Percentiles rank a stretch among this genome's conserved stretches.
phyloP scores from a whole-genome alignment of 2,797 vertebrate species.

The Parotocinclus haroldoi region DNA sequence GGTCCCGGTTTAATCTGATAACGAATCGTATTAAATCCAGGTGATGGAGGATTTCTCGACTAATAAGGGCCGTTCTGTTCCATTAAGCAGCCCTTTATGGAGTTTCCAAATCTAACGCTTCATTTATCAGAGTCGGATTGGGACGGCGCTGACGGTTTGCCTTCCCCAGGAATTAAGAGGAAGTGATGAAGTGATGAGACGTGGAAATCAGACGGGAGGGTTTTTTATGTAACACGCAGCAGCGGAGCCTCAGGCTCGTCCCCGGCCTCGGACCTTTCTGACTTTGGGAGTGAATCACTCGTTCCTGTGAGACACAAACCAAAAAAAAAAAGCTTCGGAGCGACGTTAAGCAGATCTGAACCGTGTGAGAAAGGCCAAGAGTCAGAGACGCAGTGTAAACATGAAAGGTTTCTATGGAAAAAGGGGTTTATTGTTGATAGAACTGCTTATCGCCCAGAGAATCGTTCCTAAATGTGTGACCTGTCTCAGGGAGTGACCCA shows the following conservation, averaged over 20 bases:
- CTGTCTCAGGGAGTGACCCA: too few species aligned
- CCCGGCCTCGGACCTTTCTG: too few species aligned
- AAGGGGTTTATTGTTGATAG: too few species aligned
- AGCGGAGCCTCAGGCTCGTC: too few species aligned
- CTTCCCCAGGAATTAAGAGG: too few species aligned
- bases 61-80: background rate
- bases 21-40: too few species aligned
- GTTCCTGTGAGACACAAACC: constrained; percentile 6
- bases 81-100: background rate
- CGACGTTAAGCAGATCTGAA: constrained; percentile 38
- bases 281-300: constrained; percentile 14
- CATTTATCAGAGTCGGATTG: background rate
- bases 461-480: too few species aligned
- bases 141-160: background rate
- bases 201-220: too few species aligned
- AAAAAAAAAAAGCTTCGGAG: constrained; percentile 5
- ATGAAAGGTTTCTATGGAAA: background rate
- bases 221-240: too few species aligned
- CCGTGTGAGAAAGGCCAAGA: constrained; percentile 10
- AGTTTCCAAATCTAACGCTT: background rate
- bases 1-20: too few species aligned
- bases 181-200: too few species aligned
- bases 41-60: too few species aligned
- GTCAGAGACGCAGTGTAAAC: background rate
- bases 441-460: background rate